phyloP scores from a whole-genome alignment of 2,888 invertebrate species.

The Drosophila parthenogenetica region DNA sequence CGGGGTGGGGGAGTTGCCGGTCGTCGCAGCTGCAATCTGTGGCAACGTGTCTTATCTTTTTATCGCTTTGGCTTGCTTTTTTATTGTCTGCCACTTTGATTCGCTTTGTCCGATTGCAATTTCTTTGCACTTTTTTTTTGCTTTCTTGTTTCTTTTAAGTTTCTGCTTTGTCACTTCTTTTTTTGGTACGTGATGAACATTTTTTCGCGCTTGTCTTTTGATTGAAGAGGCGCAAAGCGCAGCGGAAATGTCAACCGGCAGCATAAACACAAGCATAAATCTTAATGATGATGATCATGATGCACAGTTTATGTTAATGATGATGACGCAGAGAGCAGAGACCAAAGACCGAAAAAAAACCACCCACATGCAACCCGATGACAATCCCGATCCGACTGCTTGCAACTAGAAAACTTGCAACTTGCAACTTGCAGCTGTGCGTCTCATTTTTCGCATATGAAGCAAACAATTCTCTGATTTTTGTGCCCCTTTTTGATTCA shows the following conservation, averaged over 20 bases:
- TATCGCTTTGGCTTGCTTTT: conserved; percentile 71
- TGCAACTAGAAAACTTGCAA: conserved; percentile 18
- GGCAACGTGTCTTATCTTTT: conserved; percentile 78
- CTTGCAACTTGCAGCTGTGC: conserved; percentile 30
- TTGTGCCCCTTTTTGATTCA: conserved; percentile 37
- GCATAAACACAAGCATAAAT: conserved; percentile 77
- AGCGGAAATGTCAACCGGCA: conserved; percentile 77
- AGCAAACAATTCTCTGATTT: conserved; percentile 19
- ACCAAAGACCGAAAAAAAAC: conserved; percentile 11
- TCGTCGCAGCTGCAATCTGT: conserved; percentile 48
- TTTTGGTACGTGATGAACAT: conserved; percentile 63
- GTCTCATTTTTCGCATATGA: conserved; percentile 54
- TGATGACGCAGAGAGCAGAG: conserved; percentile 51
- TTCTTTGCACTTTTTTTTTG: conserved; percentile 27
- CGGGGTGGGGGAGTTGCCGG: neutral
- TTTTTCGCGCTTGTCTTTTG: conserved; percentile 67
- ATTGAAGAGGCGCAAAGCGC: conserved; percentile 68
- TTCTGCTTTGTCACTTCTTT: conserved; percentile 15
- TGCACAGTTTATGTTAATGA: conserved; percentile 50
- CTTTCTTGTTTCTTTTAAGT: conserved; percentile 13
- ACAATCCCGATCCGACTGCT: conserved; percentile 14
- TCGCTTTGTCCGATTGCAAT: conserved; percentile 53
- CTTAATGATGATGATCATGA: conserved; percentile 57
- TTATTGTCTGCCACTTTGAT: conserved; percentile 76
- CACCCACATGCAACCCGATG: conserved; percentile 51